Base-by-base conservation (phyloP, 2,797 vertebrate genomes). In the Scomberomorus guttatus region DNA sequence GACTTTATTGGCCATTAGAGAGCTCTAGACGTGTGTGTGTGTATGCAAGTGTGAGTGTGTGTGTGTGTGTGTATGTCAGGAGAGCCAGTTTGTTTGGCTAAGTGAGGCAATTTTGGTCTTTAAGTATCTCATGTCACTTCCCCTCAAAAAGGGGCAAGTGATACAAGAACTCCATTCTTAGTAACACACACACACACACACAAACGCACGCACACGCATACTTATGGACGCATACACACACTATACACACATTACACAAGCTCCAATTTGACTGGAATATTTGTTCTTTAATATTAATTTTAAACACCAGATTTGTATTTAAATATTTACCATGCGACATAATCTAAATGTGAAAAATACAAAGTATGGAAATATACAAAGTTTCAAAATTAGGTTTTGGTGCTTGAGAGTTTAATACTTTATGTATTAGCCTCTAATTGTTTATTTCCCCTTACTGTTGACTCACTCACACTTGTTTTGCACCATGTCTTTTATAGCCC, bases 1-100 rank as follows among this genome's bases (percentile, higher is more conserved):
- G 92, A 88, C 79, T 95, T 95, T 94, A 95, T 93, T 93, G 94
- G 92, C 92, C 90, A 94, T 94, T 94, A 94, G 92, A 93, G 93
- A 84, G 72, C 79, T 79, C 64, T 72, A 77, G 72, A 74, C 13
- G 1, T 62, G 56, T 65, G 27, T 58, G 37, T 67, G 70, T 54
- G 58, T 60, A 25, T 20, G 60, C 10, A 34, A 50, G 69, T 12
- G 61, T 60, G 65, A 68, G 72, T 77, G 62, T 81, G 72, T 59
- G 68, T 79, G 81, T 77, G 34, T 57, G 67, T 50, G 66, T 39
- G 39, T 39, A 12, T 27, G 61, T 68, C 62, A 80, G 56, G 89
- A 80, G 67, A 88, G 62, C 77, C 82, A 83, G 92, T 94, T 93
- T 95, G 92, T 95, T 94, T 93, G 91, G 89, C 91, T 92, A 91